Percentiles rank a stretch among this genome's conserved stretches.
phyloP scores from a whole-genome alignment of 2,797 vertebrate species.

The Rhynchotus rufescens region DNA sequence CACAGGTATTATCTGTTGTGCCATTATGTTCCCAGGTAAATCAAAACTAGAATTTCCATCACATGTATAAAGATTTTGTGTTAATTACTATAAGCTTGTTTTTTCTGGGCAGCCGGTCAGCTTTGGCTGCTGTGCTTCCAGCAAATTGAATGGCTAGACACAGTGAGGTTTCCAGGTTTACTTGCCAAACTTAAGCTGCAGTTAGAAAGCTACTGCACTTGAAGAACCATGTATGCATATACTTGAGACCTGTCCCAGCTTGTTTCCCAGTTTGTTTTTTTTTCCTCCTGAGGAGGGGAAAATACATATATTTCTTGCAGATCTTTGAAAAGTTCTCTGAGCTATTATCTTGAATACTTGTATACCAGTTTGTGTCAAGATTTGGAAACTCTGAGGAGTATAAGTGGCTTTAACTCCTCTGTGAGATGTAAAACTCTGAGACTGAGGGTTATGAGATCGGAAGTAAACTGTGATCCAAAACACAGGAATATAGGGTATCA shows the following conservation, averaged over 20 bases:
- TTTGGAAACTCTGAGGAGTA: background rate
- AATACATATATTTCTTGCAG: background rate
- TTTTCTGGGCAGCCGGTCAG: background rate
- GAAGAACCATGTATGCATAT: accelerated
- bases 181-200: background rate
- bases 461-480: background rate
- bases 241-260: background rate
- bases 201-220: background rate
- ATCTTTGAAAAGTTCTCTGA: background rate
- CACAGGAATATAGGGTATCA: no score
- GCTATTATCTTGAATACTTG: background rate
- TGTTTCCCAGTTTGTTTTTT: background rate
- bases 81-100: background rate
- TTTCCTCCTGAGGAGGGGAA: background rate
- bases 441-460: background rate
- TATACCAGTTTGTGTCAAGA: background rate
- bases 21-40: background rate
- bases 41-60: background rate
- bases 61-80: background rate
- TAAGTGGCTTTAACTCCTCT: background rate
- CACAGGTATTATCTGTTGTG: conserved; percentile 85
- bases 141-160: background rate
- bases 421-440: background rate
- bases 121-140: background rate
- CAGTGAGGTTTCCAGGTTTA: background rate